These are phyloP conservation scores for Calephelis perditalis DNA, from an alignment of 2,888 invertebrate species.

Conservation along the genomic window DNA sequence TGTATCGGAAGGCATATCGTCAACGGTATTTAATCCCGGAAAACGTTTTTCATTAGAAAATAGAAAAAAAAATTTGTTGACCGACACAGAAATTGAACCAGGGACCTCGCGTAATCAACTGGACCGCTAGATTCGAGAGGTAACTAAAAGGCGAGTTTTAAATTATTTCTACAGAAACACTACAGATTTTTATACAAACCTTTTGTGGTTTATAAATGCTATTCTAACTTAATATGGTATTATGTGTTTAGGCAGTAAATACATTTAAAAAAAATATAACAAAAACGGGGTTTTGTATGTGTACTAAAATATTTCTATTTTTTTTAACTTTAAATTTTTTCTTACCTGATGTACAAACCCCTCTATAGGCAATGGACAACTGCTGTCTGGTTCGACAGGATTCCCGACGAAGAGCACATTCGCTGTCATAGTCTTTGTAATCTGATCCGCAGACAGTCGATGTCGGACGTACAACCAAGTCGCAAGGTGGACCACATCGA, in stretches of 20 bases:
- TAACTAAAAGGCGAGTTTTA: no score
- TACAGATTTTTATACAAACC: no score
- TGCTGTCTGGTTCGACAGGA: constrained; percentile 87
- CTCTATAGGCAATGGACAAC: constrained; percentile 87
- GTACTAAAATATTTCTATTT: neutral
- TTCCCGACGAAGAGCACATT: constrained; percentile 87
- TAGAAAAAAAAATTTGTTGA: no score
- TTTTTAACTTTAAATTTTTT: constrained; percentile 13
- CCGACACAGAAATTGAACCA: no score
- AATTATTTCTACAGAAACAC: no score
- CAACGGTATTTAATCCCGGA: no score
- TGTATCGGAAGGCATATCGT: no score
- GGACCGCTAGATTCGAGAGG: no score
- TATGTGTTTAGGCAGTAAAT: no score
- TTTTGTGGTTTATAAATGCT: neutral
- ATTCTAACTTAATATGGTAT: no score
- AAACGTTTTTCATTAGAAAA: no score
- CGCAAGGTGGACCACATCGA: constrained; percentile 87
- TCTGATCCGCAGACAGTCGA: constrained; percentile 87
- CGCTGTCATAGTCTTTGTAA: constrained; percentile 88
- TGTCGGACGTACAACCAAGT: constrained; percentile 83
- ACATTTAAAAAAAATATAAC: neutral
- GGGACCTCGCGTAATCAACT: no score
- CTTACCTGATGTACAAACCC: constrained; percentile 89
- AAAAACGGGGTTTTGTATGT: neutral